Base-by-base conservation (phyloP, 2,797 vertebrate genomes). In the Coluber constrictor region DNA sequence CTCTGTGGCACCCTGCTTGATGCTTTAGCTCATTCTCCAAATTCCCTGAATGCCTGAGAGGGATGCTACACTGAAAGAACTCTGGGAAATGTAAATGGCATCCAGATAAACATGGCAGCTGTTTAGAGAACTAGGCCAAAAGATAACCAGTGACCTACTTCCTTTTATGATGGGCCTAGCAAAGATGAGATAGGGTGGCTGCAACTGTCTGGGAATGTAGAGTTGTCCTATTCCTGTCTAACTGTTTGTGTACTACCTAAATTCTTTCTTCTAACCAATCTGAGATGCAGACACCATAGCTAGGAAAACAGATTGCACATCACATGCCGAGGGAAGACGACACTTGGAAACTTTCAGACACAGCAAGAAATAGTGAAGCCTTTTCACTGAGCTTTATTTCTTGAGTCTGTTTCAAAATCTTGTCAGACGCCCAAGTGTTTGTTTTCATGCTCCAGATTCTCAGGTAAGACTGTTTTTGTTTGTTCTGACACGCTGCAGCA, bases 391-490 rank as follows among this genome's bases (percentile, higher is more conserved):
- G 70, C 57, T 83, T 63, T 25, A 37, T 86, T 91, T 86, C 87
- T 91, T 91, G 57, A 83, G 57, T 93, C 70, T 93, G 59, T 93
- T 91, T 91, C 87, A 56, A 91, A 91, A 91, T 96, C 95, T 97
- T 97, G 96, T 94, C 96, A 97, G 96, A 96, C 94, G 94, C 32
- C 60, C 43, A 2, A 91, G 89, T 29, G 1, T 96, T 97, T 97
- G 96, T 97, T 97, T 97, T 96, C 96, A 96, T 92, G 94, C 93
- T 94, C 91, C 93, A 93, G 57, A 94, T 95, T 96, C 95, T 93
- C 96, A 97, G 96, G 96, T 97, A 97, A 97, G 96, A 55, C 96
- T 96, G 95, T 96, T 83, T 90, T 32, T 96, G 92, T 96, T 97
- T 97, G 51, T 96, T 96, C 92, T 95, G 94, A 96, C 89, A 96